Percentiles rank a stretch among this genome's conserved stretches.
phyloP scores from a whole-genome alignment of 2,888 invertebrate species.

The Perithous albicinctus region DNA sequence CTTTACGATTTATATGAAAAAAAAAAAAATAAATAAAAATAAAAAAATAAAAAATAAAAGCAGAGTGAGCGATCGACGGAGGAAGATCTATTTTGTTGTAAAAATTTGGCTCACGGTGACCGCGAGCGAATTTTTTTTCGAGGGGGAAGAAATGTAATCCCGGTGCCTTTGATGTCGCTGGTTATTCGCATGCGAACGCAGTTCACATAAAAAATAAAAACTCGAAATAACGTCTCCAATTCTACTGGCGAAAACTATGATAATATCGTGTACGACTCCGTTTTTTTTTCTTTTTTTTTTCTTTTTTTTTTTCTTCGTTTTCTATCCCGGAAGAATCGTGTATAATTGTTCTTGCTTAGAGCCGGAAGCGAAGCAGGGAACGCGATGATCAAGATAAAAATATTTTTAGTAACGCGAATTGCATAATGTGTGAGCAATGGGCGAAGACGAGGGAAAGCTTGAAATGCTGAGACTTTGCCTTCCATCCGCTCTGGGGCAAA shows the following conservation, averaged over 20 bases:
- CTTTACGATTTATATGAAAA: constrained; percentile 72
- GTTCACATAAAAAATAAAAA: constrained; percentile 33
- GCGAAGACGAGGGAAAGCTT: constrained; percentile 3
- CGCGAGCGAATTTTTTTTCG: constrained; percentile 64
- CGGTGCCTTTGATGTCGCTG: constrained; percentile 79
- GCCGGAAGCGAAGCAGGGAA: constrained; percentile 51
- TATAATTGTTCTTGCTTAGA: constrained; percentile 45
- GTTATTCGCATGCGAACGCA: constrained; percentile 71
- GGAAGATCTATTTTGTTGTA: constrained; percentile 61
- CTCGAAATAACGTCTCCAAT: constrained; percentile 44
- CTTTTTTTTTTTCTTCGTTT: constrained; percentile 15
- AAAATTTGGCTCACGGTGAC: constrained; percentile 33
- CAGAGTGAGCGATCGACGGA: constrained; percentile 44
- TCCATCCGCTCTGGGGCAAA: neutral
- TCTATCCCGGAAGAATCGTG: constrained; percentile 24
- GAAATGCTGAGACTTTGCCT: neutral
- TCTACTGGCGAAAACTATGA: constrained; percentile 30
- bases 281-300: constrained; percentile 20
- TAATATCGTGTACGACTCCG: constrained; percentile 54
- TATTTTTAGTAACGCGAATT: constrained; percentile 74
- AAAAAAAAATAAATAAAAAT: constrained; percentile 60
- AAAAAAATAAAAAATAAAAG: constrained; percentile 33
- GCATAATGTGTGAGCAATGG: constrained; percentile 22
- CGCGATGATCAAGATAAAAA: constrained; percentile 67
- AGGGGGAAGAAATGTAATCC: constrained; percentile 72